Percentiles rank a stretch among this genome's conserved stretches.
Conservation (phyloP, 1,140 invertebrate genomes). For the Conus betulinus region DNA sequence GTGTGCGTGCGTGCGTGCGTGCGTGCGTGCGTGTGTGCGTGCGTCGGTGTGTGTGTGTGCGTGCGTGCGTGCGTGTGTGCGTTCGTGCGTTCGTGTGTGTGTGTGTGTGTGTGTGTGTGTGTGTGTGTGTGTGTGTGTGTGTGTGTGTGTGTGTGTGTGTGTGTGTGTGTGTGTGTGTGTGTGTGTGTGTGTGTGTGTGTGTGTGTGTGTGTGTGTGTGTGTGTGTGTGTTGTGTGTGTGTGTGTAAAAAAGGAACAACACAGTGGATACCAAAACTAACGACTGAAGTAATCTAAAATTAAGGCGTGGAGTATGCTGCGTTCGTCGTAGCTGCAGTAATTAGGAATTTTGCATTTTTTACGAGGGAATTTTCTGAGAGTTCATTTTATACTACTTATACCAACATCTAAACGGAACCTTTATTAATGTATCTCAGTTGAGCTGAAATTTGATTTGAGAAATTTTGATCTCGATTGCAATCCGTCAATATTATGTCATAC, state of each 20-base stretch:
- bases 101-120: background rate
- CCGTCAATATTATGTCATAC: background rate
- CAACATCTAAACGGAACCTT: background rate
- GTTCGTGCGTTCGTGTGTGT: background rate
- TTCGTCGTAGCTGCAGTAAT: background rate
- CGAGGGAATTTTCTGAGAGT: background rate
- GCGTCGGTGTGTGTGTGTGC: background rate
- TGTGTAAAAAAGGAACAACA: too few species aligned
- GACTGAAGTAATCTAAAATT: too few species aligned
- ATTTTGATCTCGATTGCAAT: background rate
- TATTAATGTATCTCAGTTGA: background rate
- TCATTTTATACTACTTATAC: background rate
- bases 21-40: background rate
- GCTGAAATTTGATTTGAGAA: background rate
- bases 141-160: slow-evolving; percentile 6
- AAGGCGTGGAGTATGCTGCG: too few species aligned
- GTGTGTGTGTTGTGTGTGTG: background rate
- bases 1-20: too few species aligned
- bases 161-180: slow-evolving; percentile 10
- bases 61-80: background rate
- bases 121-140: slow-evolving; percentile 10
- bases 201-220: slow-evolving; percentile 5
- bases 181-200: slow-evolving; percentile 6
- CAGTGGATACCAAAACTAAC: too few species aligned
- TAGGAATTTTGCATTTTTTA: background rate